Evolutionary conservation across 2,113 vertebrate genomes (phyloP).

Genomic region (Laterallus jamaicensis): DNA sequence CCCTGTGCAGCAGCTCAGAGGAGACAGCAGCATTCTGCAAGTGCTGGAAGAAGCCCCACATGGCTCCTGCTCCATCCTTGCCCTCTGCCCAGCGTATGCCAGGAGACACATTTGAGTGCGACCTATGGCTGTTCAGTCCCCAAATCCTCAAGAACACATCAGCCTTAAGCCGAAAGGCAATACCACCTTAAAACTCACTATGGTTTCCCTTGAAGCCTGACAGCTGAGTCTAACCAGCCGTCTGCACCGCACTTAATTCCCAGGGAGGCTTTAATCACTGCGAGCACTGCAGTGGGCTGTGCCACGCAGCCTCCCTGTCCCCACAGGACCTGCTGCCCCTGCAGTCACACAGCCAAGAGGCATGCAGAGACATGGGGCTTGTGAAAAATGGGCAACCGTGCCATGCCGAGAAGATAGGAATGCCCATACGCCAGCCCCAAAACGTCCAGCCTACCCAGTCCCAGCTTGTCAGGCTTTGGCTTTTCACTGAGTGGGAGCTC

Average conservation of each 20-base stretch:
- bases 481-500: neutral
- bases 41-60: fast-evolving
- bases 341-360: neutral
- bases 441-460: neutral
- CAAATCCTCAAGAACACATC: neutral
- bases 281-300: neutral
- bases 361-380: fast-evolving
- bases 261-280: fast-evolving
- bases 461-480: fast-evolving
- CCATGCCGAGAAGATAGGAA: neutral
- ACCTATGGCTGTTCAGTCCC: neutral
- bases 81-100: neutral
- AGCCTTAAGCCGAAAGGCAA: neutral
- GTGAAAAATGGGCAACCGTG: fast-evolving
- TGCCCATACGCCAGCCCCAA: fast-evolving
- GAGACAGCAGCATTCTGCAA: neutral
- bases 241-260: neutral
- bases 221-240: neutral
- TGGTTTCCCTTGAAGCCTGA: neutral
- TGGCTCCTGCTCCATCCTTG: fast-evolving
- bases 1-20: conserved; percentile 1
- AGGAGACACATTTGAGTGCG: fast-evolving
- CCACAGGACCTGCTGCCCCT: neutral
- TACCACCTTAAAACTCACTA: neutral
- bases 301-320: neutral